Conservation (phyloP, 2,113 vertebrate genomes). For the Nycticryphes semicollaris region DNA sequence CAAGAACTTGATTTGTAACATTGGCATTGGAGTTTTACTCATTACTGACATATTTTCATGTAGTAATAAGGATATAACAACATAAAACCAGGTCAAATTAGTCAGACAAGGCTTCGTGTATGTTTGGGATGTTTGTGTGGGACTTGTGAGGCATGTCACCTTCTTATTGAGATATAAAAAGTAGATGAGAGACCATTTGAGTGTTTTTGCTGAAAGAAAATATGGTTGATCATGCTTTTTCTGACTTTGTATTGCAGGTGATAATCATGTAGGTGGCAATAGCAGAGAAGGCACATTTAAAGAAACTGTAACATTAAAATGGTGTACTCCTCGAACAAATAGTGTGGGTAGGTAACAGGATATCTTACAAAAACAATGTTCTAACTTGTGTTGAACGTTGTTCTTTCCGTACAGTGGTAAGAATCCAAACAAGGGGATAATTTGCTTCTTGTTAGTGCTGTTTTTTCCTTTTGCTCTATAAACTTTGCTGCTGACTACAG, state of each 20-base stretch:
- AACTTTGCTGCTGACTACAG: not conserved
- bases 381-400: not conserved
- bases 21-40: not conserved
- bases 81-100: not conserved
- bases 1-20: not conserved
- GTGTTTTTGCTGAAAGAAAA: not conserved
- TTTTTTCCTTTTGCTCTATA: not conserved
- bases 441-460: not conserved
- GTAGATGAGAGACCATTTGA: not conserved
- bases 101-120: not conserved
- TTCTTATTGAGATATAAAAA: not conserved
- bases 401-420: not conserved
- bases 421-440: not conserved
- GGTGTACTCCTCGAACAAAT: slow-evolving; percentile 97
- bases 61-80: not conserved
- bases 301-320: slow-evolving; percentile 95
- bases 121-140: not conserved
- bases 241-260: slow-evolving; percentile 77
- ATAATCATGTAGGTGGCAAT: slow-evolving; percentile 83
- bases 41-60: not conserved
- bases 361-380: not conserved
- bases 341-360: slow-evolving; percentile 84
- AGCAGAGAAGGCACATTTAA: slow-evolving; percentile 90
- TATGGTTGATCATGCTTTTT: not conserved
- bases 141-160: not conserved